Evolutionary conservation across 1,140 invertebrate genomes (phyloP), one percentile per base, ranked within the genome.

Genomic region (Portunus trituberculatus): DNA sequence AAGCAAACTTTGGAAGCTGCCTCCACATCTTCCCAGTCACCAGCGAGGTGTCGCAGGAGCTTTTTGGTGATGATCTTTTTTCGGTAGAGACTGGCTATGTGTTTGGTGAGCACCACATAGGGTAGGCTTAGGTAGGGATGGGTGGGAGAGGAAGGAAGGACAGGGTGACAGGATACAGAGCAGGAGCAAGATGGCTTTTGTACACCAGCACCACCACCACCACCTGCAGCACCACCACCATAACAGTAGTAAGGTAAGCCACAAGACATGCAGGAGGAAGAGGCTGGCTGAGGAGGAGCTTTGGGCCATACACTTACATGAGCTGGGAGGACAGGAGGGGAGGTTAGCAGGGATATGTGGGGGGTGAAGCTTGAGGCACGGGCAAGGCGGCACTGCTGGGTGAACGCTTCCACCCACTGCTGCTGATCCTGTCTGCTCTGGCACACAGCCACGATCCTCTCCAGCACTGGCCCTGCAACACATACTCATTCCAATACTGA

Each of bases 381-480:
- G 76, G 93, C 93, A 46, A 93, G 31, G 83, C 94, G 96, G 93
- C 98, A 97, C 96, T 98, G 98, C 76, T 98, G 98, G 20, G 96
- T 97, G 7, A 99, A 97, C 84, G 98, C 97, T 93, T 98, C 98
- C 45, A 99, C 98, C 99, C 99, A 99, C 93, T 98, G 93, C 94
- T 98, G 98, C 91, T 98, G 98, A 96, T 99, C 98, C 92, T 98
- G 98, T 96, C 97, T 98, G 3, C 98, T 98, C 96, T 98, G 98
- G 97, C 99, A 99, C 10, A 98, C 97, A 4, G 99, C 99, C 8
- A 98, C 97, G 96, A 99, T 98, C 95, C 98, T 98, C 96, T 99
- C 99, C 96, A 99, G 99, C 97, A 99, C 98, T 28, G 98, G 98
- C 91, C 99, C 98, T 98, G 97, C 3, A 96, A 96, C 93, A 94